Base-by-base conservation (phyloP, 2,888 invertebrate genomes). In the Arrhopalites spinosus region DNA sequence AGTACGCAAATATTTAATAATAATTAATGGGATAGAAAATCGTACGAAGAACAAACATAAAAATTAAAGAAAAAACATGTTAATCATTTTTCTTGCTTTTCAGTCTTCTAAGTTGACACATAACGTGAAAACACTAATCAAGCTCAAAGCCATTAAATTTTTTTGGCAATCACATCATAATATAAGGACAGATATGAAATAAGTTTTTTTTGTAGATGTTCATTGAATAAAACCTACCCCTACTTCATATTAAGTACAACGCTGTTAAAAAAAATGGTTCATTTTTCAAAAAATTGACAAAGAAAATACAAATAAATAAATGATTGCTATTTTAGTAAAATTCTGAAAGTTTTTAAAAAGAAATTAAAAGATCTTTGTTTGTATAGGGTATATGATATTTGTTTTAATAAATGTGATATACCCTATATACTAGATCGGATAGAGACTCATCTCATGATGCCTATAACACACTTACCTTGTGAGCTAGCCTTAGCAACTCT, bases 401-500 rank as follows among this genome's bases (percentile, higher is more conserved):
- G n/a, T n/a, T n/a, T n/a, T n/a, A n/a, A n/a, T n/a, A n/a, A n/a
- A 43, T 23, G 11, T 36, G 36, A 36, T 63, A 29, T 29, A 63
- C 63, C 30, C 30, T 29, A 25, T 30, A 59, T 20, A 59, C 59
- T 25, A 29, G 63, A 63, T 30, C 63, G 2, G 63, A 27, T 11
- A 8, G 30, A 63, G 63, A 29, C 13, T 29, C 63, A 23, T 17
- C 23, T 23, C 15, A 20, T 53, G 27, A 63, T 15, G 71, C 69
- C 70, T 67, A 75, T 61, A 7, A 75, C 76, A 78, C 36, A 59
- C 75, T 69, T 66, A 82, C 82, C 83, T 81, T 82, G 83, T 67
- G 81, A 76, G 67, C 79, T 80, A 63, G 81, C 79, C 75, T 83
- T 83, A 66, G 81, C 79, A 66, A 81, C 79, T 75, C 82, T 79